Evolutionary conservation across 2,888 invertebrate genomes (phyloP).

Genomic region (Antheraea yamamai): DNA sequence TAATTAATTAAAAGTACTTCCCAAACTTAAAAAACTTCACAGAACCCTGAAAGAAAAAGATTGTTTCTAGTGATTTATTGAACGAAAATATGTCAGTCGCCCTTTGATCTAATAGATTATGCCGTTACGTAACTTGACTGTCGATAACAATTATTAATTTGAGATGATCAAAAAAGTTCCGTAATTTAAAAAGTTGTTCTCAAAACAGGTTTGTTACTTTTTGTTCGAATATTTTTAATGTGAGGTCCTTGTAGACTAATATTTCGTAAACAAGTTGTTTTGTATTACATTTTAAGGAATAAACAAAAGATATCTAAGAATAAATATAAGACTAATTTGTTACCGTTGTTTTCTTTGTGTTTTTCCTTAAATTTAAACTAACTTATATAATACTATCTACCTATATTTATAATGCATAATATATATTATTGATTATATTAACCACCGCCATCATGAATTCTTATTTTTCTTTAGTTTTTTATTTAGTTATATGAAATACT

Average conservation of each 20-base stretch:
- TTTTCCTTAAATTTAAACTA: not conserved
- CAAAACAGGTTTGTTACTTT: not conserved
- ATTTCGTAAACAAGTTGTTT: conserved; percentile 15
- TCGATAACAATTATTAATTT: conserved; percentile 23
- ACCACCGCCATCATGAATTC: too few relatives aligned
- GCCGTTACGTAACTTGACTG: conserved; percentile 24
- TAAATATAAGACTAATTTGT: not conserved
- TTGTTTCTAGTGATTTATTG: not conserved
- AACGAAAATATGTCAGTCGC: not conserved
- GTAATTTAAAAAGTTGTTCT: conserved; percentile 28
- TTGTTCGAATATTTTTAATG: conserved; percentile 10
- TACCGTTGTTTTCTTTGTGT: not conserved
- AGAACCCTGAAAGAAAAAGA: not conserved
- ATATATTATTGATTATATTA: too few relatives aligned
- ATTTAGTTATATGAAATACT: too few relatives aligned
- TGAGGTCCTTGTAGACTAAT: not conserved
- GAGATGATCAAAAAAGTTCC: conserved; percentile 25
- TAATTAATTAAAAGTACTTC: not conserved
- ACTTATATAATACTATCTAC: not conserved
- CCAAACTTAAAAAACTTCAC: not conserved
- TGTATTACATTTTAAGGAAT: not conserved
- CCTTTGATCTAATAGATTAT: conserved; percentile 22
- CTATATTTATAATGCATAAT: not conserved
- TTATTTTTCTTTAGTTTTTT: too few relatives aligned
- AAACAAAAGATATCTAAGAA: not conserved